Conservation (phyloP, 2,888 invertebrate genomes). For the Endomychus coccineus region DNA sequence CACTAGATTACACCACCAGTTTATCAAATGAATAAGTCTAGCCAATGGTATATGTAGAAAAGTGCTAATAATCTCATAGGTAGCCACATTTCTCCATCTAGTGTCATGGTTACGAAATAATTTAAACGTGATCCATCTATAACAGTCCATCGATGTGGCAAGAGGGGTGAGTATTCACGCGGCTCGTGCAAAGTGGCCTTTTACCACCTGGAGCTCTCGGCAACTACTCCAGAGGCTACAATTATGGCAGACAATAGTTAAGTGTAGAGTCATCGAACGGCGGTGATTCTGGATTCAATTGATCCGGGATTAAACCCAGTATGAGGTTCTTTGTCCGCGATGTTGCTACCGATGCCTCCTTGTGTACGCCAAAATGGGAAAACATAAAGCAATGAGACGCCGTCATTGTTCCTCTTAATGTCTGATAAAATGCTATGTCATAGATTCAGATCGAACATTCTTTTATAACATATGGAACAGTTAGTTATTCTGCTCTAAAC, state of each 20-base stretch:
- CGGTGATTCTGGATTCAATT: conserved; percentile 41
- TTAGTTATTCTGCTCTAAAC: no score
- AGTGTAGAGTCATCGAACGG: conserved; percentile 39
- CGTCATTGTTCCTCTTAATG: conserved; percentile 8
- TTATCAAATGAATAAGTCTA: no score
- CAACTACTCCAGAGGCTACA: conserved; percentile 45
- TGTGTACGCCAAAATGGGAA: conserved; percentile 3
- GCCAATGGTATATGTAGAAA: no score
- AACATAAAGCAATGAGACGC: conserved; percentile 9
- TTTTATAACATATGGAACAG: no score
- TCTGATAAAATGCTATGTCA: conserved; percentile 11
- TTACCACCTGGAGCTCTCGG: conserved; percentile 41
- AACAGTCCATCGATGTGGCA: no score
- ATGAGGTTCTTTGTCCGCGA: conserved; percentile 37
- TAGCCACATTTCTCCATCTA: no score
- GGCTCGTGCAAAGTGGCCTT: conserved; percentile 36
- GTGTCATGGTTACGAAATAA: no score
- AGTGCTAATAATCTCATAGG: no score
- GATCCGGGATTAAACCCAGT: conserved; percentile 41
- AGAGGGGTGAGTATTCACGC: no score
- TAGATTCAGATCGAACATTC: conserved; percentile 10
- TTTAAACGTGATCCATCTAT: no score
- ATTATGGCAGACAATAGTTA: conserved; percentile 41
- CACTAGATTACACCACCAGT: no score
- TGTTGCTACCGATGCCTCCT: conserved; percentile 14